Conservation (phyloP, 2,888 invertebrate genomes). For the Doris montereyensis region DNA sequence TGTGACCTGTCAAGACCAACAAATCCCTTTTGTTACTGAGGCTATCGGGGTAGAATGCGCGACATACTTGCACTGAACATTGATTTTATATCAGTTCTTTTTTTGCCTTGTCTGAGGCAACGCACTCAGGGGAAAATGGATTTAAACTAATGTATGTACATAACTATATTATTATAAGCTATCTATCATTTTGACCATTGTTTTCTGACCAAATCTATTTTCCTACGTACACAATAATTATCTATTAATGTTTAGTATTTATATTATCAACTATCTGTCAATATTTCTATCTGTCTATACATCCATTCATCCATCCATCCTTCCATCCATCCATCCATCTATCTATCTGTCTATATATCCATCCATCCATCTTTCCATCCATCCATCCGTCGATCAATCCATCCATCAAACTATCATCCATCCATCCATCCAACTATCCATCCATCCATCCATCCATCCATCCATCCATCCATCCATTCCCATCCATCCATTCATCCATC, state of each 20-base stretch:
- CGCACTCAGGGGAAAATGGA: too few relatives aligned
- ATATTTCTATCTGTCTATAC: neutral
- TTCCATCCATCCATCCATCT: neutral
- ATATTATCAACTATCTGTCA: neutral
- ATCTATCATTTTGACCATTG: too few relatives aligned
- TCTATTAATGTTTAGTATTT: too few relatives aligned
- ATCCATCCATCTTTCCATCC: neutral
- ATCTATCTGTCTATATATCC: neutral
- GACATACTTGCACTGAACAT: too few relatives aligned
- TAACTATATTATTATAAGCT: too few relatives aligned
- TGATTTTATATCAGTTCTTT: too few relatives aligned
- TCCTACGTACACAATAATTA: too few relatives aligned
- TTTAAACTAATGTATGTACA: too few relatives aligned
- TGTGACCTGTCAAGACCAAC: too few relatives aligned
- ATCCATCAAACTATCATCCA: neutral
- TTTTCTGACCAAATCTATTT: neutral
- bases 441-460: neutral
- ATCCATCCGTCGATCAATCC: neutral
- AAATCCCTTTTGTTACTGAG: too few relatives aligned
- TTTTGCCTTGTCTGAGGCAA: too few relatives aligned
- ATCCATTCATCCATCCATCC: neutral
- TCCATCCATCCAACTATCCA: neutral
- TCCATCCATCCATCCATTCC: neutral
- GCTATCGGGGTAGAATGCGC: too few relatives aligned
- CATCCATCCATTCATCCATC: neutral